These are phyloP conservation scores for Sebastes iracundus DNA, from an alignment of 2,797 vertebrate species.

Conservation along the genomic window DNA sequence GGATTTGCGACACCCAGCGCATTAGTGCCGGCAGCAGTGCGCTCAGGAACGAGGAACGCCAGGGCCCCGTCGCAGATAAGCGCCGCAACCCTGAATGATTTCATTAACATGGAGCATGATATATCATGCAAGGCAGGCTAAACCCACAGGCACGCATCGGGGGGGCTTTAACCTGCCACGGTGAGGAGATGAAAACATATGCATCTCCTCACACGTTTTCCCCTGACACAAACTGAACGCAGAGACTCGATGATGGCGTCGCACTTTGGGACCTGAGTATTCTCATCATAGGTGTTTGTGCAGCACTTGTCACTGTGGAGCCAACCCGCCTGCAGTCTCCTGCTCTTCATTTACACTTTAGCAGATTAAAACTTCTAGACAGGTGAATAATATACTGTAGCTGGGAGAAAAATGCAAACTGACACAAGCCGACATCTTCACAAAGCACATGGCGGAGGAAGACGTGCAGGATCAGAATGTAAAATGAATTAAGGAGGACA, in stretches of 20 bases:
- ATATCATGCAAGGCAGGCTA: conserved; percentile 28
- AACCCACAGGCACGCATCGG: conserved; percentile 32
- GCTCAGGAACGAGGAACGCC: conserved; percentile 13
- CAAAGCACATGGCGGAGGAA: conserved; percentile 1
- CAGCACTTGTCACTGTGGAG: background rate
- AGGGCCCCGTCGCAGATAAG: conserved; percentile 36
- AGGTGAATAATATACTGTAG: background rate
- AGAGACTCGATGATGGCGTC: background rate
- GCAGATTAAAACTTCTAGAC: conserved; percentile 23
- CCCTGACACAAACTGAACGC: background rate
- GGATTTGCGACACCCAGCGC: conserved; percentile 26
- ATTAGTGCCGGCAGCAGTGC: conserved; percentile 48
- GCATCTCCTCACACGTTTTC: conserved; percentile 2
- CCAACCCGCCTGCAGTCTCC: background rate
- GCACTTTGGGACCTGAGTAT: background rate
- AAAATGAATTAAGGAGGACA: conserved; percentile 26
- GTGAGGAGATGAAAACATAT: conserved; percentile 20
- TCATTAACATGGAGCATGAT: conserved; percentile 50
- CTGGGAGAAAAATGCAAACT: background rate
- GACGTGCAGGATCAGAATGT: conserved; percentile 8
- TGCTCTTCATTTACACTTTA: background rate
- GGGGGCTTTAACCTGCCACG: conserved; percentile 34
- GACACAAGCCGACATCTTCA: conserved; percentile 2
- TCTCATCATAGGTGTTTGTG: conserved; percentile 7
- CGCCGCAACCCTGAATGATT: conserved; percentile 46